phyloP scores from a whole-genome alignment of 2,888 invertebrate genomes.

The Cephus pulcher region DNA sequence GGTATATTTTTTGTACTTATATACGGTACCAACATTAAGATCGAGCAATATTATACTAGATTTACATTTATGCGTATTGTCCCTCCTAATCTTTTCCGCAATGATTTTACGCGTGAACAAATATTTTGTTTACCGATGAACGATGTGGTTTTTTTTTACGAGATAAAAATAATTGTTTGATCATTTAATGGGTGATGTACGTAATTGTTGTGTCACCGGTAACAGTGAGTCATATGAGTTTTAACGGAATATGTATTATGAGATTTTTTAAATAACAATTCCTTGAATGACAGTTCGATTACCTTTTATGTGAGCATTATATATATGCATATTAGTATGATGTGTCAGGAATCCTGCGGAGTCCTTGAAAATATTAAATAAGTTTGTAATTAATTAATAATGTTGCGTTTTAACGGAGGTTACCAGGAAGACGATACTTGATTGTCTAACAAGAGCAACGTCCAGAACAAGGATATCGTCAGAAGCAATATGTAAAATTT shows the following conservation, averaged over 20 bases:
- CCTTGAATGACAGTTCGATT: not conserved
- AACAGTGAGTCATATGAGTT: not conserved
- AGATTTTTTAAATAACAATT: not conserved
- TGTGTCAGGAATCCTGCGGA: not conserved
- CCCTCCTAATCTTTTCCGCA: not conserved
- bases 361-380: not conserved
- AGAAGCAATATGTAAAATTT: no score
- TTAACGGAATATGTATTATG: not conserved
- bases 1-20: not conserved
- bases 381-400: not conserved
- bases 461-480: no score
- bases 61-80: not conserved
- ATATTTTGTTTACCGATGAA: not conserved
- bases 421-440: no score
- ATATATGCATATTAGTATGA: not conserved
- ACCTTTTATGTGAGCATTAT: not conserved
- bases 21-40: not conserved
- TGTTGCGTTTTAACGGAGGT: no score
- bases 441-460: no score
- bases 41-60: not conserved
- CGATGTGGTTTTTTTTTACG: not conserved
- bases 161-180: not conserved
- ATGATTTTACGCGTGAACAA: not conserved
- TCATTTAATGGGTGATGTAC: not conserved
- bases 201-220: not conserved